Base-by-base conservation (phyloP, 2,888 invertebrate species). In the Cantharis rustica region DNA sequence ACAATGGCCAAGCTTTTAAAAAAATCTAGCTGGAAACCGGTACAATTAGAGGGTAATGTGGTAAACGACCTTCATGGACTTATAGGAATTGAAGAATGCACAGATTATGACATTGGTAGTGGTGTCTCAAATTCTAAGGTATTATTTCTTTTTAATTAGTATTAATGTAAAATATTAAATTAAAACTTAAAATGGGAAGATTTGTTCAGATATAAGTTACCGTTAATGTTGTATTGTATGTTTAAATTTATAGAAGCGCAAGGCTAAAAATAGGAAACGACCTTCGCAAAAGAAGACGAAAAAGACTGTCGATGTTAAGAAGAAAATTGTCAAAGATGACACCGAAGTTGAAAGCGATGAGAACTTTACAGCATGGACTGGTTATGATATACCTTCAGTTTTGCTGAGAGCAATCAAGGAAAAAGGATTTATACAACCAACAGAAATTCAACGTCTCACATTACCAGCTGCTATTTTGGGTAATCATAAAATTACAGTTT, bases 381-480 rank as follows among this genome's bases (percentile, higher is more conserved):
- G 90, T 70, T 90, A 93, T 75, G 93, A 93, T 82, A 91, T 98
- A 11, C 94, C 94, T 0, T 89, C 91, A 3, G 87, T 90, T 2
- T 91, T 98, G 74, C 85, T 97, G 47, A 91, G 90, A 83, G 95
- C 96, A 0, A 86, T 99, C 0, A 89, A 91, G 13, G 95, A 95
- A 76, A 90, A 93, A 81, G 93, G 93, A 0, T 98, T 97, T 86
- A 89, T 89, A 62, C 89, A 91, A 17, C 99, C 99, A 0, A 99
- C 98, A 0, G 91, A 93, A 82, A 99, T 99, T 84, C 99, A 99
- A 87, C 89, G 92, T 16, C 85, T 94, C 77, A 92, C 94, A 0
- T 88, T 98, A 63, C 95, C 96, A 0, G 91, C 96, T 68, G 96
- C 98, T 47, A 93, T 98, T 83, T 91, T 94, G 85, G 98, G 96